These are phyloP conservation scores for Notospermus geniculatus DNA, from an alignment of 1,140 invertebrate species.

Conservation along the genomic window DNA sequence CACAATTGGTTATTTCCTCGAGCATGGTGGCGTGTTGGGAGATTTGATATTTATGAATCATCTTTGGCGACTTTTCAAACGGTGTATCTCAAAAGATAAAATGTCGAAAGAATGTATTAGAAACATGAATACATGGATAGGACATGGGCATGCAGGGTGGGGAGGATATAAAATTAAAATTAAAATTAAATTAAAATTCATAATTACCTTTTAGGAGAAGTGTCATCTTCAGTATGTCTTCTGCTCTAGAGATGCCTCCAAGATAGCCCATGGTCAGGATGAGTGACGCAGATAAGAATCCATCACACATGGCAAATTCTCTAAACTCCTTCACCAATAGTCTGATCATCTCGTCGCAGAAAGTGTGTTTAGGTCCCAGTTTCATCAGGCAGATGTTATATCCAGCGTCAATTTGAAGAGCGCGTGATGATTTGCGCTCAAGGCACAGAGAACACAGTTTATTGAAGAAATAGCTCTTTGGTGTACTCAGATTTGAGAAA, in stretches of 20 bases:
- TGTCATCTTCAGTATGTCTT: conserved; percentile 1
- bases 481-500: neutral
- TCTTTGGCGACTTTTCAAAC: neutral
- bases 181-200: neutral
- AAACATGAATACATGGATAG: neutral
- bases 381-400: neutral
- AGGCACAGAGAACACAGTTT: neutral
- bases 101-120: neutral
- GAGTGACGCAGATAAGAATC: neutral
- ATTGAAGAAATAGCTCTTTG: conserved; percentile 6
- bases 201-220: conserved; percentile 4
- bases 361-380: neutral
- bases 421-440: conserved; percentile 5
- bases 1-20: neutral
- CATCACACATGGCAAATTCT: conserved; percentile 3
- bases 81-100: conserved; percentile 8
- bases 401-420: conserved; percentile 1
- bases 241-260: neutral
- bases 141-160: neutral
- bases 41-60: conserved; percentile 7
- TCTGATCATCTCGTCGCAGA: conserved; percentile 5
- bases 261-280: conserved; percentile 5
- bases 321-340: neutral
- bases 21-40: neutral
- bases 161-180: neutral